Conservation (phyloP, 2,797 vertebrate genomes). For the Chelon labrosus region DNA sequence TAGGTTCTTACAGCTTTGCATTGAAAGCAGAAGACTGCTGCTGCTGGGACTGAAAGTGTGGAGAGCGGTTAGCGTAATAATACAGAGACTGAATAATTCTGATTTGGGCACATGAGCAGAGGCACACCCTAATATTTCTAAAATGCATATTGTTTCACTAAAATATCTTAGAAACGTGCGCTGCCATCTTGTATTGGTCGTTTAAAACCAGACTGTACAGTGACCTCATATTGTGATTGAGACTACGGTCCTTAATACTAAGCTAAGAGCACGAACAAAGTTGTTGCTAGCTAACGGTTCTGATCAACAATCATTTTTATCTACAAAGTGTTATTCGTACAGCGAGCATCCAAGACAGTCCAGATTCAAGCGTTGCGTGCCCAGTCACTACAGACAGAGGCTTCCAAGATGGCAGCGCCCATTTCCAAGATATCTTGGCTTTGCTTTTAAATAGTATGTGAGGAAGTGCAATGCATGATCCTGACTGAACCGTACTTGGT, state of each 20-base stretch:
- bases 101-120: no score
- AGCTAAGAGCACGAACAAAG: neutral
- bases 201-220: no score
- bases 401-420: neutral
- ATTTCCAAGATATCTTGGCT: neutral
- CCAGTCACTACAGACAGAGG: neutral
- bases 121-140: neutral
- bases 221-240: neutral
- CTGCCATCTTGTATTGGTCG: no score
- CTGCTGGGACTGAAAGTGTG: neutral
- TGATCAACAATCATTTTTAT: neutral
- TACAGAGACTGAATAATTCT: no score
- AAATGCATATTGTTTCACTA: neutral
- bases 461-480: no score
- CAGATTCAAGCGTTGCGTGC: no score
- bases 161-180: no score
- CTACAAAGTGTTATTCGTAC: neutral
- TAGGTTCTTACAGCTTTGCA: neutral
- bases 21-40: neutral
- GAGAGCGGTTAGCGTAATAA: no score
- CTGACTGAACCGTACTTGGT: neutral
- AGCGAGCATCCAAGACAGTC: neutral
- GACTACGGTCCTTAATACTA: neutral
- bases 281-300: neutral
- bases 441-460: neutral